Evolutionary conservation across 2,797 vertebrate species (phyloP), one percentile per base, ranked within the genome.

Genomic region (Falco peregrinus): DNA sequence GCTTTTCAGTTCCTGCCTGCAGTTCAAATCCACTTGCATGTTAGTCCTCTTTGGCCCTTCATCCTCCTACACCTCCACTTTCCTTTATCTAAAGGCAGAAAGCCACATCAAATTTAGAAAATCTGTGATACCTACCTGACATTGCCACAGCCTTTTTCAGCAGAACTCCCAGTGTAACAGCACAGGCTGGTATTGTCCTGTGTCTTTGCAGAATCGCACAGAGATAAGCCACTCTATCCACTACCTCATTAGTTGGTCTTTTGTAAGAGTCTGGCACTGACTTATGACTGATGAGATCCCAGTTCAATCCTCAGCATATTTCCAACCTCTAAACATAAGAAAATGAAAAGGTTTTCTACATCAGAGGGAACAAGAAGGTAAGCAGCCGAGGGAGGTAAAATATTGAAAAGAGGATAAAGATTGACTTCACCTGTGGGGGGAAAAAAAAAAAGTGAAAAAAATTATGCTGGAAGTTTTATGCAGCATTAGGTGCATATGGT

Each of bases 371-470:
- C 28, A 81, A 70, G 56, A 37, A 80, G 22, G 60, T 37, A 93
- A 79, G 86, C 41, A 61, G 28, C 15, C 41, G 16, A 74, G 12
- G 48, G n/a, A 87, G 17, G 28, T 59, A 71, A 85, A 91, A 79
- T 70, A 67, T 3, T 81, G n/a, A 67, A 37, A 67, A 39, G 19
- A 90, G 8, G 25, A 50, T 31, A 53, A 51, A 71, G 65, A 20
- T 28, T 48, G 73, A 83, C 26, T 90, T 90, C 82, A 25, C 21
- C 3, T 1, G 45, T 45, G 0, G 0, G 16, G 50, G 13, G 2
- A 41, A 35, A 4, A 57, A 43, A 43, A 50, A 33, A 53, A 31
- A 7, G 5, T 89, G 24, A 20, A 63, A 76, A 86, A 84, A 60
- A 54, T 17, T 5, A 57, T 5, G 9, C 18, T 57, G 26, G 16